Evolutionary conservation across 2,888 invertebrate genomes (phyloP), one percentile per base, ranked within the genome.

Genomic region (Myathropa florea): DNA sequence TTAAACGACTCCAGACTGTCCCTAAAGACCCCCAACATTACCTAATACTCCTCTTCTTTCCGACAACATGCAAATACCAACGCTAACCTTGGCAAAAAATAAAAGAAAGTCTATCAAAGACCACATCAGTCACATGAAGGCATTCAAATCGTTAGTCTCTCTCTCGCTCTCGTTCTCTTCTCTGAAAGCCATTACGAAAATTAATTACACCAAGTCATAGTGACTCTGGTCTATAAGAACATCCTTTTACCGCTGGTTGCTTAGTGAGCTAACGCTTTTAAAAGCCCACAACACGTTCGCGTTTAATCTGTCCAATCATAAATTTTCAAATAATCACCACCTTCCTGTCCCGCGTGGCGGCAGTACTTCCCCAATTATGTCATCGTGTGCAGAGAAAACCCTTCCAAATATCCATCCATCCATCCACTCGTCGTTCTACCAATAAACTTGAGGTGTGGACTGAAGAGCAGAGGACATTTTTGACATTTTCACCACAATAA

Each of bases 241-340:
- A 26, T 57, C 57, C 57, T 24, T 57, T 24, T 12, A 57, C 2
- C 3, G 24, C 2, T 12, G 7, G 57, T 24, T 57, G 57, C 24
- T 23, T 57, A 57, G 57, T 14, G 14, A 57, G 14, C 4, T 3
- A 3, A 57, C 18, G 3, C n/a, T 33, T 36, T 33, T 28, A 70
- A 70, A 63, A 70, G 12, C 57, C 55, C 72, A 3, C 59, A 71
- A 64, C 71, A 79, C 78, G 71, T 72, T 60, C n/a, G 72, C 65
- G 65, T 64, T 72, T 68, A 81, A 75, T 75, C 81, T 75, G 55
- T 63, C 46, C 21, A 55, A 46, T 53, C 73, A 73, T 80, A 73
- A 80, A 80, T 81, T 81, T 57, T 36, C 46, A 63, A 75, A 68
- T 68, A 81, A 81, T 68, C 61, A 68, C 80, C 75, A 36, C 64